phyloP scores from a whole-genome alignment of 2,888 invertebrate genomes.

The Rhagium mordax region DNA sequence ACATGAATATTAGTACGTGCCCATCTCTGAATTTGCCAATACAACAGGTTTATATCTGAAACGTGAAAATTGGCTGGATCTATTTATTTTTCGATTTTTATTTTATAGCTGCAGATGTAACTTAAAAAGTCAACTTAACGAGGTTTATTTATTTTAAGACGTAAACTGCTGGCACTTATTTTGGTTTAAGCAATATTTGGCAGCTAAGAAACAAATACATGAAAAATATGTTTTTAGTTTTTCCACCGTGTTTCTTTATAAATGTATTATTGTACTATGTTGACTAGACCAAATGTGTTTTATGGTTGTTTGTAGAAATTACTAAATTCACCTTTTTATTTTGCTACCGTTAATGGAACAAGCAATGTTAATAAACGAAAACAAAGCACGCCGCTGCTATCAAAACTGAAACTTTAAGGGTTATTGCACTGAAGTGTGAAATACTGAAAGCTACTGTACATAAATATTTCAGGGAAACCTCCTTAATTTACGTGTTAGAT shows the following conservation, averaged over 20 bases:
- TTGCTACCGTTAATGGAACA: background rate
- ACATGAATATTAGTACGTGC: no score
- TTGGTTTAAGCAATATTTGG: constrained; percentile 5
- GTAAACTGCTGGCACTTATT: background rate
- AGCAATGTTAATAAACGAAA: constrained; percentile 14
- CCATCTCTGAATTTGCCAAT: background rate
- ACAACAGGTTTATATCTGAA: background rate
- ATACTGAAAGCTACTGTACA: constrained; percentile 47
- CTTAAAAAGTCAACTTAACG: background rate
- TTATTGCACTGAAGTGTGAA: constrained; percentile 58
- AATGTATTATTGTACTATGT: background rate
- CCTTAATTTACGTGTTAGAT: constrained; percentile 49
- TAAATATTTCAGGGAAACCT: constrained; percentile 56
- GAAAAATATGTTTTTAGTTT: background rate
- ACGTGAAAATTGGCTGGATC: background rate
- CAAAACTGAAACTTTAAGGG: constrained; percentile 39
- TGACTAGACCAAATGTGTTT: background rate
- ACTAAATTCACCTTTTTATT: background rate
- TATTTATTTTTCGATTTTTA: background rate
- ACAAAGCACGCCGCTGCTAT: constrained; percentile 8
- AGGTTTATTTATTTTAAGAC: background rate
- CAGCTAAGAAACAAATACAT: background rate
- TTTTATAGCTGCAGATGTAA: background rate
- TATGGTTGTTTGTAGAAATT: background rate
- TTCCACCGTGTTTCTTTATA: background rate